Evolutionary conservation across 2,113 vertebrate genomes (phyloP).

Genomic region (Neodontobutis hainanensis): DNA sequence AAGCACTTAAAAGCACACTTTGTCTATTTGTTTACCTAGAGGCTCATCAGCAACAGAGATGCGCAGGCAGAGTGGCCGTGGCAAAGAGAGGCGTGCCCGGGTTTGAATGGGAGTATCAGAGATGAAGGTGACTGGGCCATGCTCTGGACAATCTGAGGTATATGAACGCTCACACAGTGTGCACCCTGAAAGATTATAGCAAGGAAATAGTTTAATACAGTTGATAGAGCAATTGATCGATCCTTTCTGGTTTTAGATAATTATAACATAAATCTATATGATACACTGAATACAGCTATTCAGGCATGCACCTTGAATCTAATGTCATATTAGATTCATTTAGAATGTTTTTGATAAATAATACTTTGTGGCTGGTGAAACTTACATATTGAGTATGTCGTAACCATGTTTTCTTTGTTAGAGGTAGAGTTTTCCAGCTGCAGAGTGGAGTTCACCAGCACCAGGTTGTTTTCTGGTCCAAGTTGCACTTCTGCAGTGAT

Average conservation of each 20-base stretch:
- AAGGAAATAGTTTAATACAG: neutral
- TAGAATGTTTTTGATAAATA: too few species aligned
- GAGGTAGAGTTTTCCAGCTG: constrained; percentile 93
- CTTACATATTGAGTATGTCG: constrained; percentile 93
- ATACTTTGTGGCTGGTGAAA: neutral
- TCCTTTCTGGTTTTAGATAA: neutral
- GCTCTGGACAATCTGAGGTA: constrained; percentile 93
- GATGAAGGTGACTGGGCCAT: constrained; percentile 94
- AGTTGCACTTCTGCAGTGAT: constrained; percentile 93
- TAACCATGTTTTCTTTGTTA: constrained; percentile 94
- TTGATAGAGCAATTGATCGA: neutral
- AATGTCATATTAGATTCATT: too few species aligned
- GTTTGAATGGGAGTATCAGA: constrained; percentile 92
- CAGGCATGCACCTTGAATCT: too few species aligned
- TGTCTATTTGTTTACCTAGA: constrained; percentile 78
- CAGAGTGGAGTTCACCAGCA: constrained; percentile 89
- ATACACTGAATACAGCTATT: too few species aligned
- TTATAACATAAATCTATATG: too few species aligned
- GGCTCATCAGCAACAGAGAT: constrained; percentile 90
- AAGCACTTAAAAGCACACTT: neutral
- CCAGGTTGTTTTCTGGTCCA: constrained; percentile 90
- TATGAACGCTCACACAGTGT: constrained; percentile 96
- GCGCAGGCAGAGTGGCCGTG: constrained; percentile 89
- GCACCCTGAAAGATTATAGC: constrained; percentile 82
- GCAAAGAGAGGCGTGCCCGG: constrained; percentile 92